Conservation (phyloP, 2,113 vertebrate species). For the Trochalopteron elliotii region DNA sequence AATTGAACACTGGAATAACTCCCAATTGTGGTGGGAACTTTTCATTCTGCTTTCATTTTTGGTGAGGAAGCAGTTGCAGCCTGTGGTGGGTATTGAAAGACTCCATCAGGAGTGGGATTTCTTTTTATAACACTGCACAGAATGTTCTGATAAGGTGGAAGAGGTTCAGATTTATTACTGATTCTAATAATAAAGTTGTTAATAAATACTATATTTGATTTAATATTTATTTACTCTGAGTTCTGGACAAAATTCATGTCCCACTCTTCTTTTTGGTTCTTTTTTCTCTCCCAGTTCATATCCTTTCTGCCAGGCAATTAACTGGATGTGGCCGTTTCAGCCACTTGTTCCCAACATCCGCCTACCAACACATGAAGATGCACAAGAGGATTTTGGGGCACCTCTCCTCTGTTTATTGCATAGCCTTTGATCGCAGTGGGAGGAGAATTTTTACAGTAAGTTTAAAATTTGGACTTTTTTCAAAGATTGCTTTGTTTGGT, state of each 20-base stretch:
- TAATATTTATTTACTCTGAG: not conserved
- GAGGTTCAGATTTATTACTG: not conserved
- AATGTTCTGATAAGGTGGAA: not conserved
- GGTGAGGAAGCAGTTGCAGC: not conserved
- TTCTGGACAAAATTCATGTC: not conserved
- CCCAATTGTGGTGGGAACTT: not conserved
- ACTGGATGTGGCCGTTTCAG: slow-evolving; percentile 87
- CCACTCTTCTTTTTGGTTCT: not conserved
- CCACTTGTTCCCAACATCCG: slow-evolving; percentile 86
- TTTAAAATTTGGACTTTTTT: not conserved
- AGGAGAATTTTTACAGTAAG: slow-evolving; percentile 94
- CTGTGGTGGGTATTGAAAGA: not conserved
- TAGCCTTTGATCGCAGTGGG: slow-evolving; percentile 94
- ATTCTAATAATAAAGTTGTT: not conserved
- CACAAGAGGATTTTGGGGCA: slow-evolving; percentile 97
- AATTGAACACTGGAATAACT: not conserved
- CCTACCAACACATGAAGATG: slow-evolving; percentile 98
- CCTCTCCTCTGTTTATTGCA: slow-evolving; percentile 96
- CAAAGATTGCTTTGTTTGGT: not conserved
- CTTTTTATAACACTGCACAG: not conserved
- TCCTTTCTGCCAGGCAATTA: slow-evolving; percentile 87
- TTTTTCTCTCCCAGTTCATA: slow-evolving; percentile 76
- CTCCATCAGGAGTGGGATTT: not conserved
- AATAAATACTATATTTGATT: not conserved
- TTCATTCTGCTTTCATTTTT: not conserved